Percentiles rank a stretch among this genome's conserved stretches.
Conservation (phyloP, 2,113 vertebrate species). For the Lethenteron reissneri region DNA sequence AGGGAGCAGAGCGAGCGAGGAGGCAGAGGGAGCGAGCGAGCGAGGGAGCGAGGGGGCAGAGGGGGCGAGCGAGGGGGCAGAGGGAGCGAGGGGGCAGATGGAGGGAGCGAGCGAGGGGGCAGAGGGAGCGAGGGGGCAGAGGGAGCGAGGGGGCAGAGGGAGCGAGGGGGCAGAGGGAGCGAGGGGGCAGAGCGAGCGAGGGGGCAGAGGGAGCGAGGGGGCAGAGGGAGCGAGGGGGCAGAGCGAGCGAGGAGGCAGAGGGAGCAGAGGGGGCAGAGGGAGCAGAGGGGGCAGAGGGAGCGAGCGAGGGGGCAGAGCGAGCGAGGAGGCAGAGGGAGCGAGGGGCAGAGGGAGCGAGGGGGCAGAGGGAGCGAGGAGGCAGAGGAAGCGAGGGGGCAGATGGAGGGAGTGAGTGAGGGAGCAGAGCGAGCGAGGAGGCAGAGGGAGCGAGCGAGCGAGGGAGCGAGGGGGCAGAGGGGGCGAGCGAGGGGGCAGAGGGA, state of each 20-base stretch:
- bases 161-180: no score
- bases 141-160: no score
- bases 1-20: not conserved
- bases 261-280: not conserved
- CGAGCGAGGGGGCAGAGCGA: not conserved
- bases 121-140: no score
- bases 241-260: not conserved
- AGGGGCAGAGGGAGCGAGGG: not conserved
- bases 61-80: no score
- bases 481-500: no score
- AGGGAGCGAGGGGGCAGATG: not conserved
- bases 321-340: not conserved
- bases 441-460: no score
- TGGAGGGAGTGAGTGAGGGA: no score
- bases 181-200: no score
- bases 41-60: not conserved
- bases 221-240: not conserved
- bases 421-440: not conserved
- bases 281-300: not conserved
- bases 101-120: not conserved
- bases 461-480: accelerated
- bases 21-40: not conserved
- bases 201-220: not conserved
- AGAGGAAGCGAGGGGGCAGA: no score
- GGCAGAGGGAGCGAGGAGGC: not conserved